These are phyloP conservation scores for Rhimphoctona megacephalus DNA, from an alignment of 2,888 invertebrate species.

Conservation along the genomic window DNA sequence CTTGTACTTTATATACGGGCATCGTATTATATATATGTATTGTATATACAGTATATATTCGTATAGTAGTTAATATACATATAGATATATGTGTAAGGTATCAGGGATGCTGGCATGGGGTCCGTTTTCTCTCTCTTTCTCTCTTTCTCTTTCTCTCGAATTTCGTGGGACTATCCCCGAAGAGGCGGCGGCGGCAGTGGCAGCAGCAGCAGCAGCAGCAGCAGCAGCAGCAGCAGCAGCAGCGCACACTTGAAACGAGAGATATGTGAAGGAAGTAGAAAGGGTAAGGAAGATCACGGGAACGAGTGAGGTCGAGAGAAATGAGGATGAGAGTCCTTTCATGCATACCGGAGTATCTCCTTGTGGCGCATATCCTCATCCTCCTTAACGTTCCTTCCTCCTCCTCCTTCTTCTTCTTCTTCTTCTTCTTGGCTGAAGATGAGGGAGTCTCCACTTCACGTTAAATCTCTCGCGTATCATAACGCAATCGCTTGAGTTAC, in stretches of 20 bases:
- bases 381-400: constrained; percentile 18
- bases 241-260: constrained; percentile 57
- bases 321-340: constrained; percentile 81
- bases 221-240: constrained; percentile 30
- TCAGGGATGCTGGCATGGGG: constrained; percentile 44
- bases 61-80: constrained; percentile 47
- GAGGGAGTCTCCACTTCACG: constrained; percentile 62
- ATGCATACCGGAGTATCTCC: constrained; percentile 83
- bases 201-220: constrained; percentile 28
- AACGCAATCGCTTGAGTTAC: constrained; percentile 67
- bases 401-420: constrained; percentile 11
- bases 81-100: constrained; percentile 23
- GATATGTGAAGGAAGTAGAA: constrained; percentile 64
- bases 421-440: constrained; percentile 51
- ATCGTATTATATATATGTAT: constrained; percentile 23
- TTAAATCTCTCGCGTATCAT: constrained; percentile 73
- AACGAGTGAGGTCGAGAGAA: constrained; percentile 44
- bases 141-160: constrained; percentile 31
- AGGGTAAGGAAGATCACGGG: constrained; percentile 46
- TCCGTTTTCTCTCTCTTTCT: constrained; percentile 23
- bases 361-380: constrained; percentile 55
- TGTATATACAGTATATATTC: constrained; percentile 24
- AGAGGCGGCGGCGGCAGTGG: constrained; percentile 44
- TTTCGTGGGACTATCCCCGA: constrained; percentile 53
- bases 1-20: constrained; percentile 58